Conservation (phyloP, 2,888 invertebrate genomes). For the Nycteola revayana region DNA sequence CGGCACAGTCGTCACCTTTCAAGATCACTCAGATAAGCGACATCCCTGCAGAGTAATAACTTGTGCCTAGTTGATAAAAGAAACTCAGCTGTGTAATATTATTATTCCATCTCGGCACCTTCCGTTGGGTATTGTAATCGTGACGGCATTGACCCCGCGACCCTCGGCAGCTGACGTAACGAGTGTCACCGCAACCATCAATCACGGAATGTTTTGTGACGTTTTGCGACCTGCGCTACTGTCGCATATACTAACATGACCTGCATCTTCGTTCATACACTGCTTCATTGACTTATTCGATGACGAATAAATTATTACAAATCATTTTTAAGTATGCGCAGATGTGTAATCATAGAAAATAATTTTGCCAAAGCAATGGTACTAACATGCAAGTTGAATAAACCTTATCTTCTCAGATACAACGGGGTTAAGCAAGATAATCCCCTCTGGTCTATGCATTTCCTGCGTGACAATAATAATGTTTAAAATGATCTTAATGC, state of each 20-base stretch:
- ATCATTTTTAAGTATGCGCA: no score
- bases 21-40: background rate
- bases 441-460: no score
- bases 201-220: slow-evolving; percentile 68
- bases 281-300: no score
- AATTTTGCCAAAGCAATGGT: no score
- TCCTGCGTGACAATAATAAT: no score
- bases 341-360: background rate
- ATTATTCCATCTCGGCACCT: slow-evolving; percentile 39
- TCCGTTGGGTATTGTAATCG: slow-evolving; percentile 56
- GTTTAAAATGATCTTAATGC: no score
- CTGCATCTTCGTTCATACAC: slow-evolving; percentile 20
- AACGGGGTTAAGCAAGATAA: no score
- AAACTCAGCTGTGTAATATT: slow-evolving; percentile 38
- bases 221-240: slow-evolving; percentile 57
- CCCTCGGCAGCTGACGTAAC: slow-evolving; percentile 61
- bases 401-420: no score
- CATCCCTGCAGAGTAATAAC: slow-evolving; percentile 6
- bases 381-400: no score
- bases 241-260: slow-evolving; percentile 25
- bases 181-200: slow-evolving; percentile 73
- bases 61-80: slow-evolving; percentile 23
- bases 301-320: no score
- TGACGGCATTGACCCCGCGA: slow-evolving; percentile 74
- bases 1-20: background rate